A percentile compares a stretch with the other conserved stretches of the same genome.
Evolutionary conservation across 2,113 vertebrate species (phyloP).

Genomic region (Sisor rabdophorus): DNA sequence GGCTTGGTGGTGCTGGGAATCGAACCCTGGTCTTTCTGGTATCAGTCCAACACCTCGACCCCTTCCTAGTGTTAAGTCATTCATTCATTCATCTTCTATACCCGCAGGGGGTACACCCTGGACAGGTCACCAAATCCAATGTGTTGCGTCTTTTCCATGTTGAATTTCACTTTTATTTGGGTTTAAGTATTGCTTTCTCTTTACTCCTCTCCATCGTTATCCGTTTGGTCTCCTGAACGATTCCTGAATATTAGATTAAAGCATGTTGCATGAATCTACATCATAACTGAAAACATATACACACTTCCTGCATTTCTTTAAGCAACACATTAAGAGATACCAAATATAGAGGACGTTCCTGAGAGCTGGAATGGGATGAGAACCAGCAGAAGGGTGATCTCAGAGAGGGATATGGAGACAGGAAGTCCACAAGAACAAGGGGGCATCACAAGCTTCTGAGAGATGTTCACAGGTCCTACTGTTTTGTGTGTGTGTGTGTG

Average conservation of each 20-base stretch:
- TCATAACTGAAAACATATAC: neutral
- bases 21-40: no score
- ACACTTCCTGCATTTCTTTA: neutral
- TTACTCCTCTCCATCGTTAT: no score
- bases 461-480: conserved; percentile 35
- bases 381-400: conserved; percentile 5
- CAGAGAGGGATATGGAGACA: conserved; percentile 14
- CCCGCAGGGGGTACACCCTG: no score
- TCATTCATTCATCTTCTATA: no score
- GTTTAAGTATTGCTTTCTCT: no score
- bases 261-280: neutral
- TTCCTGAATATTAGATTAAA: neutral
- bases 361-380: neutral
- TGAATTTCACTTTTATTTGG: no score
- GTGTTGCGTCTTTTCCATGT: no score
- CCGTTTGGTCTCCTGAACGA: neutral
- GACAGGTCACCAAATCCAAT: no score
- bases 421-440: conserved; percentile 36
- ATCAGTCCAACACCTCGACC: no score
- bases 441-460: conserved; percentile 18
- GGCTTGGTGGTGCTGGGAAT: no score
- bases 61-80: no score
- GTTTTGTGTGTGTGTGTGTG: conserved; percentile 25
- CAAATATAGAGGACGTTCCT: neutral
- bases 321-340: neutral